These are phyloP conservation scores for Plutella xylostella DNA, from an alignment of 2,888 invertebrate genomes.

Conservation along the genomic window DNA sequence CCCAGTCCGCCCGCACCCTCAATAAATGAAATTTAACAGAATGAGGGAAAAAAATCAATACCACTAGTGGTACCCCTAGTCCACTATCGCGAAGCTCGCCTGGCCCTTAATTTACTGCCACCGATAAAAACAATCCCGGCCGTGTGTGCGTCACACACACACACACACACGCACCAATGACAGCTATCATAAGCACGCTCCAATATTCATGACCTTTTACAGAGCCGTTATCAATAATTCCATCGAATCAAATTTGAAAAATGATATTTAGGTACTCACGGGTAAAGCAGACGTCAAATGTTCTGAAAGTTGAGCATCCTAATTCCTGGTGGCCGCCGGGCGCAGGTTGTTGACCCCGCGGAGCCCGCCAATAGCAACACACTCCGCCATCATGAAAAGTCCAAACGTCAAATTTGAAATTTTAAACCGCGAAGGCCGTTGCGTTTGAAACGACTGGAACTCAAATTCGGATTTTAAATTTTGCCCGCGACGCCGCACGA, in stretches of 20 bases:
- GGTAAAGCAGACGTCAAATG: conserved; percentile 61
- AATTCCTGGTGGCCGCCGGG: conserved; percentile 24
- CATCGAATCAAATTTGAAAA: conserved; percentile 11
- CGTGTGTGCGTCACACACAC: conserved; percentile 34
- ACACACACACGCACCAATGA: conserved; percentile 11
- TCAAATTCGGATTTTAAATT: conserved; percentile 31
- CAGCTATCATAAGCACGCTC: conserved; percentile 31
- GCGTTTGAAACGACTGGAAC: conserved; percentile 51
- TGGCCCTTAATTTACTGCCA: conserved; percentile 56
- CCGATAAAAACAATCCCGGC: conserved; percentile 56
- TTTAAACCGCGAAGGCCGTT: conserved; percentile 37
- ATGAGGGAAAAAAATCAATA: conserved; percentile 71
- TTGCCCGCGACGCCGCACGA: too few species aligned
- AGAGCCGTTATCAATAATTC: conserved; percentile 43
- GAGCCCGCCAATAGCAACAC: conserved; percentile 48
- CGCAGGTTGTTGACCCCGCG: conserved; percentile 52
- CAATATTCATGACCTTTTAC: conserved; percentile 55
- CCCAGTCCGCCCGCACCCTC: conserved; percentile 52
- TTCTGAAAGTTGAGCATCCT: conserved; percentile 62
- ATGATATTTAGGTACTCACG: conserved; percentile 40
- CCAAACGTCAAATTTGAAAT: conserved; percentile 45
- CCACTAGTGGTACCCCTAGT: conserved; percentile 42
- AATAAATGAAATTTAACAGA: conserved; percentile 70
- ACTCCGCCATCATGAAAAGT: conserved; percentile 54
- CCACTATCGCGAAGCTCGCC: conserved; percentile 46